Evolutionary conservation across 2,113 vertebrate species (phyloP).

Genomic region (Pleuronectes platessa): DNA sequence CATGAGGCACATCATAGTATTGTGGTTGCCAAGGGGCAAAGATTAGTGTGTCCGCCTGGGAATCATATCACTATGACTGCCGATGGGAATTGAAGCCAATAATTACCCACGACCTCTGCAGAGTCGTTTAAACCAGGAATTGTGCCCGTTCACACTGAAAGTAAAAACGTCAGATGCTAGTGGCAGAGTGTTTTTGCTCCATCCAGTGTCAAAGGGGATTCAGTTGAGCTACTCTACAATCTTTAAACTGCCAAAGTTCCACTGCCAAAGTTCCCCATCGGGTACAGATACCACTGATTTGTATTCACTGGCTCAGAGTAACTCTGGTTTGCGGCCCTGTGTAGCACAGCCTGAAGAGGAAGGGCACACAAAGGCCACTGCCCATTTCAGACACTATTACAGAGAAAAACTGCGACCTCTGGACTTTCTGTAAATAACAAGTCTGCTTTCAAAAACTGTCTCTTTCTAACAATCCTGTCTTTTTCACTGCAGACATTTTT

Average conservation of each 20-base stretch:
- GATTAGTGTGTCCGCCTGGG: neutral
- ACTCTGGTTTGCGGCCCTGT: neutral
- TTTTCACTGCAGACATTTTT: neutral
- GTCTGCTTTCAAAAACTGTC: neutral
- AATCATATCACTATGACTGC: neutral
- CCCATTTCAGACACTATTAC: neutral
- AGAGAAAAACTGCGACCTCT: neutral
- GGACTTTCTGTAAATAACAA: neutral
- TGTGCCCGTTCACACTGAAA: neutral
- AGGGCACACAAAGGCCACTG: neutral
- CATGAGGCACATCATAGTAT: too few species aligned
- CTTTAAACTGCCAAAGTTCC: neutral
- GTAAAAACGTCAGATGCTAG: neutral
- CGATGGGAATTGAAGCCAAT: neutral
- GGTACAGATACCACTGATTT: neutral
- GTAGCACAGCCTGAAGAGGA: neutral
- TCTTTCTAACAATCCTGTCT: neutral
- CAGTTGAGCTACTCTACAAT: neutral
- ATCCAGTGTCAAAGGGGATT: neutral
- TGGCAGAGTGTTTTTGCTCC: neutral
- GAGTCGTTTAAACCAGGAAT: too few species aligned
- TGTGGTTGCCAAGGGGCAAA: too few species aligned
- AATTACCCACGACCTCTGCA: neutral
- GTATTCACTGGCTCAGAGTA: neutral
- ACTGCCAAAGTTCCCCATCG: neutral